These are phyloP conservation scores for Deilephila elpenor DNA, from an alignment of 2,888 invertebrate genomes.

Conservation along the genomic window DNA sequence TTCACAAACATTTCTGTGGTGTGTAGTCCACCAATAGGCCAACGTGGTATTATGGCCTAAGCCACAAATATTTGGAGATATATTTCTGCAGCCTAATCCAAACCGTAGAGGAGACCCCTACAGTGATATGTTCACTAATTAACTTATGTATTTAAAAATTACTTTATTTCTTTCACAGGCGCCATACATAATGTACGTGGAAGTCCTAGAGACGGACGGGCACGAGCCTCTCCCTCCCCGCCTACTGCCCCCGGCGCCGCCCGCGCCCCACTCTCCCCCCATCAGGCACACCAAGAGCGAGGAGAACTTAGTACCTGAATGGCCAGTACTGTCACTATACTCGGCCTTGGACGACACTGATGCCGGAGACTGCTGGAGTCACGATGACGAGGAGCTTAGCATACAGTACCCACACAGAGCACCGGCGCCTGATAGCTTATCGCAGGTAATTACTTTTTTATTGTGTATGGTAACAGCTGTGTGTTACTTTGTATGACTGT, in stretches of 20 bases:
- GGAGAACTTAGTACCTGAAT: constrained; percentile 90
- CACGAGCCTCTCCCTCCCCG: constrained; percentile 96
- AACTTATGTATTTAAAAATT: neutral
- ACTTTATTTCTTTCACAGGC: constrained; percentile 79
- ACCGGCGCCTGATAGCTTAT: constrained; percentile 86
- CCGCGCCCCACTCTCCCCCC: constrained; percentile 87
- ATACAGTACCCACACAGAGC: constrained; percentile 66
- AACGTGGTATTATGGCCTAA: too few relatives aligned
- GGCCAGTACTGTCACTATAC: constrained; percentile 80
- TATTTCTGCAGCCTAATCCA: too few relatives aligned
- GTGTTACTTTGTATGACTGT: too few relatives aligned
- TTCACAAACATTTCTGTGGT: too few relatives aligned
- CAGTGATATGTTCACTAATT: too few relatives aligned
- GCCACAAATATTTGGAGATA: too few relatives aligned
- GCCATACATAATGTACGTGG: constrained; percentile 99
- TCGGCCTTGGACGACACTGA: constrained; percentile 70
- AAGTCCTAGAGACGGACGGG: constrained; percentile 91
- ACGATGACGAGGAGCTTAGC: constrained; percentile 96
- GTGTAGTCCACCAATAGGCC: too few relatives aligned
- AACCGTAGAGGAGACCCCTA: too few relatives aligned
- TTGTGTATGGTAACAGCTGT: too few relatives aligned
- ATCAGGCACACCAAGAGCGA: constrained; percentile 97
- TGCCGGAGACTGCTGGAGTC: constrained; percentile 94
- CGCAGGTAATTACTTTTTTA: constrained; percentile 88
- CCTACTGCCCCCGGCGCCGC: constrained; percentile 90